A percentile compares a stretch with the other conserved stretches of the same genome.
These are phyloP conservation scores for Drosophila auraria DNA, from an alignment of 1,140 invertebrate species.

Conservation along the genomic window DNA sequence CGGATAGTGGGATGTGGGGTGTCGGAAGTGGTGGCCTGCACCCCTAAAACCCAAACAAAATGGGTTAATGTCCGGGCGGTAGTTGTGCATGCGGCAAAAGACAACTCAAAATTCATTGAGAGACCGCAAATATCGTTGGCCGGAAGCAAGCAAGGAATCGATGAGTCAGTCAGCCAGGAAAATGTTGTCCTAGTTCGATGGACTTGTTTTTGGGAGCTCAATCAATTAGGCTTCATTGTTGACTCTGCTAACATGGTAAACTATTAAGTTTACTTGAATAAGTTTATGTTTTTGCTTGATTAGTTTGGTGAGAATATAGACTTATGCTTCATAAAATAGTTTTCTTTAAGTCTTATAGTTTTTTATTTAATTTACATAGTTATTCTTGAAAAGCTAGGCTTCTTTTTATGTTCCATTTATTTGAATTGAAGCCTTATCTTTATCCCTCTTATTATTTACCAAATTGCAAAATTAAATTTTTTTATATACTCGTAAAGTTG, in stretches of 20 bases:
- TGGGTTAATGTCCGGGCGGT: constrained; percentile 48
- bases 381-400: neutral
- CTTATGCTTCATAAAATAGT: neutral
- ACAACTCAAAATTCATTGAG: constrained; percentile 47
- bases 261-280: constrained; percentile 11
- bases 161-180: constrained; percentile 22
- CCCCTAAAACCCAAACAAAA: constrained; percentile 16
- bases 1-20: constrained; percentile 8
- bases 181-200: constrained; percentile 24
- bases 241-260: neutral
- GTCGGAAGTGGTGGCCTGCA: neutral
- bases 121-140: constrained; percentile 36
- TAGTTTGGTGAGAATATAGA: neutral
- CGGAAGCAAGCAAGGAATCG: constrained; percentile 25
- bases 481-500: constrained; percentile 10
- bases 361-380: neutral
- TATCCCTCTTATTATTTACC: neutral
- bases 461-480: constrained; percentile 1
- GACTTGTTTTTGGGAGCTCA: constrained; percentile 18
- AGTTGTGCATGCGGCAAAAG: constrained; percentile 38
- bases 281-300: constrained; percentile 17
- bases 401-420: neutral
- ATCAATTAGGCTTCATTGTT: constrained; percentile 40
- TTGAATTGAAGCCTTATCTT: neutral
- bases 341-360: neutral